Percentiles rank a stretch among this genome's conserved stretches.
These are phyloP conservation scores for Sesamia inferens DNA, from an alignment of 2,888 invertebrate genomes.

Conservation along the genomic window DNA sequence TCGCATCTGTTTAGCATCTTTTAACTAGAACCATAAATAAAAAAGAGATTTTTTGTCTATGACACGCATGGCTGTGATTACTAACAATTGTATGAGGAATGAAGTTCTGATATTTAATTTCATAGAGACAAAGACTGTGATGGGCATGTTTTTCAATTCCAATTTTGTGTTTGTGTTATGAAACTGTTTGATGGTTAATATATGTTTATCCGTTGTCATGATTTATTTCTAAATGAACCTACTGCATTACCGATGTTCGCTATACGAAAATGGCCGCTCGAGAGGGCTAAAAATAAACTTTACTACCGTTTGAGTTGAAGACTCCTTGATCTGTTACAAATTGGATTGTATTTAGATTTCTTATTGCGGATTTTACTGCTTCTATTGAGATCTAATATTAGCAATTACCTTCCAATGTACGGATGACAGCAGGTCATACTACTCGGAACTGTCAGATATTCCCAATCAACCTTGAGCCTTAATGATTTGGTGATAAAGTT, in stretches of 20 bases:
- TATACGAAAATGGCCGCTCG: slow-evolving; percentile 40
- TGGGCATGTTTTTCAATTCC: slow-evolving; percentile 61
- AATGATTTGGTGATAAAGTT: no score
- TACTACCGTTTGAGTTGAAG: slow-evolving; percentile 40
- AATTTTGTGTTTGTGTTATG: slow-evolving; percentile 46
- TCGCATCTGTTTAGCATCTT: slow-evolving; percentile 70
- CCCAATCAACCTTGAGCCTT: no score
- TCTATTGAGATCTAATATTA: slow-evolving; percentile 23
- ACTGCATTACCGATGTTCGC: slow-evolving; percentile 68
- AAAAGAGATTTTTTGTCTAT: slow-evolving; percentile 66
- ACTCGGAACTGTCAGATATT: no score
- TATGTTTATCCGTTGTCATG: slow-evolving; percentile 56
- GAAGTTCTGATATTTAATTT: slow-evolving; percentile 60
- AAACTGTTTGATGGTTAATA: slow-evolving; percentile 51
- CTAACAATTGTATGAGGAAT: slow-evolving; percentile 76
- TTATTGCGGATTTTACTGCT: slow-evolving; percentile 36
- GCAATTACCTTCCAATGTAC: background rate
- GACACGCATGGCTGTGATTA: slow-evolving; percentile 81
- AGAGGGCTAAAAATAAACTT: slow-evolving; percentile 32
- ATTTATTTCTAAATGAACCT: slow-evolving; percentile 57
- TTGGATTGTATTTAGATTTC: slow-evolving; percentile 38
- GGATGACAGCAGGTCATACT: no score
- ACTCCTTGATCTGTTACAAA: slow-evolving; percentile 33
- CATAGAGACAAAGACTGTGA: slow-evolving; percentile 35
- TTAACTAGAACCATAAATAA: slow-evolving; percentile 61